A percentile compares a stretch with the other conserved stretches of the same genome.
Evolutionary conservation across 2,888 invertebrate species (phyloP).

Genomic region (Globia sparganii): DNA sequence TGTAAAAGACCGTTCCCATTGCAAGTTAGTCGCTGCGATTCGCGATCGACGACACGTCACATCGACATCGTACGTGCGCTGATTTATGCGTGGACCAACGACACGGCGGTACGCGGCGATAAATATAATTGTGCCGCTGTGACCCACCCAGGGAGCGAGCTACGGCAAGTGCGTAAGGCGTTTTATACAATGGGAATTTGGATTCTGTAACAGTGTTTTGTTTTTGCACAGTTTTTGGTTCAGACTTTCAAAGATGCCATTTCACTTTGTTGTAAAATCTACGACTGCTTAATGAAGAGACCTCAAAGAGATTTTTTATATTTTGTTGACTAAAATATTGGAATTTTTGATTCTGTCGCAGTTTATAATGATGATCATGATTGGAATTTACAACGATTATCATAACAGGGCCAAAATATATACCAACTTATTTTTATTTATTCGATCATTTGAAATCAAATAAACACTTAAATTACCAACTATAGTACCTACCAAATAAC

Average conservation of each 20-base stretch:
- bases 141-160: conserved; percentile 82
- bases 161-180: conserved; percentile 78
- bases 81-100: conserved; percentile 83
- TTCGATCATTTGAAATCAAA: neutral
- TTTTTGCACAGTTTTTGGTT: neutral
- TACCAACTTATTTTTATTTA: neutral
- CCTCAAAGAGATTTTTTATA: neutral
- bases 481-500: neutral
- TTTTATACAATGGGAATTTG: conserved; percentile 68
- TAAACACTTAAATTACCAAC: neutral
- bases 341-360: neutral
- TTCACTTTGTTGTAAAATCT: no score
- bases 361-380: neutral
- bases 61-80: conserved; percentile 74
- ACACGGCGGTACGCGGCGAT: conserved; percentile 80
- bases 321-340: neutral
- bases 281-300: neutral
- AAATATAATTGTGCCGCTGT: conserved; percentile 83
- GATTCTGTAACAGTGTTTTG: conserved; percentile 14
- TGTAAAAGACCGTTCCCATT: conserved; percentile 72
- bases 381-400: neutral
- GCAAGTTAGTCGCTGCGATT: conserved; percentile 64
- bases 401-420: neutral
- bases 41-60: conserved; percentile 73
- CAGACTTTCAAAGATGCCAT: neutral